Conservation (phyloP, 2,888 invertebrate species). For the Andrena camellia region DNA sequence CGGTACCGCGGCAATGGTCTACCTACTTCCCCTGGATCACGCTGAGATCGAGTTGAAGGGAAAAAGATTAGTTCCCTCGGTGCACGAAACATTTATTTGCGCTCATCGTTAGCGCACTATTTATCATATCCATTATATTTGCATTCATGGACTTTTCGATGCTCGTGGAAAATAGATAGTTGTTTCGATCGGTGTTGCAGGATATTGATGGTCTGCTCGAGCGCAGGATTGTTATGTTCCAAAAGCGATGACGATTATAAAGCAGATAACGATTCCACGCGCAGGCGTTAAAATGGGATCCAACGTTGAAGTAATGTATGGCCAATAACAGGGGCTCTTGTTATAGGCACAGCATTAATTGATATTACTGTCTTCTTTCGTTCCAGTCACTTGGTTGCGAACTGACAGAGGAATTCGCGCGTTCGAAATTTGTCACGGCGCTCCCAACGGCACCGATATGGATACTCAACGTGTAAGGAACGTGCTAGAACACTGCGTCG, state of each 20-base stretch:
- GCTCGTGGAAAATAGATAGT: conserved; percentile 14
- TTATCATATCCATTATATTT: conserved; percentile 24
- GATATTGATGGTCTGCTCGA: not conserved
- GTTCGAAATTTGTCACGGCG: conserved; percentile 68
- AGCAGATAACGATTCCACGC: not conserved
- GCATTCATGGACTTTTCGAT: conserved; percentile 12
- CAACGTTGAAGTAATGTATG: not conserved
- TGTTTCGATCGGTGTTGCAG: not conserved
- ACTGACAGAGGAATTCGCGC: conserved; percentile 54
- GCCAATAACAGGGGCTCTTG: not conserved
- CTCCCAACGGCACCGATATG: conserved; percentile 57
- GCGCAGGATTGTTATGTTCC: not conserved
- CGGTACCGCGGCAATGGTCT: conserved; percentile 37
- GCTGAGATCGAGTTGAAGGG: conserved; percentile 31
- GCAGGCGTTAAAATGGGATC: not conserved
- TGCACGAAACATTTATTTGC: conserved; percentile 34
- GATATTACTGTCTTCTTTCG: not conserved
- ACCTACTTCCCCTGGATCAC: conserved; percentile 53
- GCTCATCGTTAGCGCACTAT: conserved; percentile 32
- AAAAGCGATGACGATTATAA: conserved; percentile 4
- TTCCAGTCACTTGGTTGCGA: conserved; percentile 6
- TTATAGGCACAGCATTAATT: conserved; percentile 7
- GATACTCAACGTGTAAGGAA: conserved; percentile 20
- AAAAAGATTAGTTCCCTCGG: conserved; percentile 31
- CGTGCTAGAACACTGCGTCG: conserved; percentile 28